Evolutionary conservation across 2,888 invertebrate species (phyloP), one percentile per base, ranked within the genome.

Genomic region (Phania funesta): DNA sequence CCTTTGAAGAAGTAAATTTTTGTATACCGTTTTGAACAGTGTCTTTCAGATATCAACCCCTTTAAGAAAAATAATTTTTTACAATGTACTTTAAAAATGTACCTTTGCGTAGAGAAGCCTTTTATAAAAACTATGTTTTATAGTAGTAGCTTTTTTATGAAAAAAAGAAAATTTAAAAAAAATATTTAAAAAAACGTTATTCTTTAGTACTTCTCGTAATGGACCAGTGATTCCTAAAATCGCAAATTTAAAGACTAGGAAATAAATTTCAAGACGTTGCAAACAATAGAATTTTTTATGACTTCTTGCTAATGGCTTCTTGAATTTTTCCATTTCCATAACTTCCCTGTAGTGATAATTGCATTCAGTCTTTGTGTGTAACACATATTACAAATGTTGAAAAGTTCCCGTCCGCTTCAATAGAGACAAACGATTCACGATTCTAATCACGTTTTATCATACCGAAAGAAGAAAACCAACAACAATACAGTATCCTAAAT

Each of bases 401-500:
- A 56, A 32, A 41, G 1, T 26, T 26, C 4, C 24, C 44, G 22
- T 2, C 24, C 44, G 22, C 3, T 54, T 46, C 46, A 68, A 68
- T 58, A 73, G 64, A 73, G 64, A 58, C 48, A 65, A 65, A 64
- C 16, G 9, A 46, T 44, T 79, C 20, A 24, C 26, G 20, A 79
- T 79, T 71, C 78, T 65, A 58, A 52, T 56, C 78, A 79, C 78
- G 78, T 79, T 58, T 50, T 41, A 54, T 46, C 54, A 65, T 20
- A 35, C 52, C 74, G 38, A 75, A 54, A 64, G 68, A 44, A 68
- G 38, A 65, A 70, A 62, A 64, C 67, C 46, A 46, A 46, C 13
- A 38, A 22, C 38, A n/a, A 35, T 22, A 29, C 18, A 38, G 8
- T 54, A 54, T 2, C 35, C 52, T 22, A 22, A 54, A 18, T 62